Conservation (phyloP, 2,797 vertebrate species). For the Chrosomus eos region DNA sequence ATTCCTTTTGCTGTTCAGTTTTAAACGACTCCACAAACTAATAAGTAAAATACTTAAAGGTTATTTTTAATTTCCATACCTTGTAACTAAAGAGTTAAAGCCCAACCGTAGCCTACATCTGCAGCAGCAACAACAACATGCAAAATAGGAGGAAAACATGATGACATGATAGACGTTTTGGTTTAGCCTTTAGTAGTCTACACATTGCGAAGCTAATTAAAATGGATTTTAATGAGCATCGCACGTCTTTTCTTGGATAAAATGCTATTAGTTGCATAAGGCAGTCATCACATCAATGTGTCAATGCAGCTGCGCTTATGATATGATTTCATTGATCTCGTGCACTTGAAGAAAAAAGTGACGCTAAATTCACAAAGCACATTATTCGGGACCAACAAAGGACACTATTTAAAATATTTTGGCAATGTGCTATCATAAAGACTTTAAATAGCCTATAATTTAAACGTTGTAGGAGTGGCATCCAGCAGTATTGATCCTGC, state of each 20-base stretch:
- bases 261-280: background rate
- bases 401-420: background rate
- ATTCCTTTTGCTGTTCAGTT: background rate
- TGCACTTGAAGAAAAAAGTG: slow-evolving; percentile 5
- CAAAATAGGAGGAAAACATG: slow-evolving; percentile 24
- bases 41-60: background rate
- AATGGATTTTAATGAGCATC: background rate
- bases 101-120: slow-evolving; percentile 25
- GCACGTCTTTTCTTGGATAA: background rate
- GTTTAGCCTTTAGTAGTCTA: background rate
- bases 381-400: background rate
- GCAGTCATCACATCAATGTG: background rate
- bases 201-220: background rate
- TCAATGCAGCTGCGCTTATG: slow-evolving; percentile 27
- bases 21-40: background rate
- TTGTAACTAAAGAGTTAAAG: slow-evolving; percentile 48
- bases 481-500: slow-evolving; percentile 25
- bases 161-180: slow-evolving; percentile 8
- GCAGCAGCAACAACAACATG: slow-evolving; percentile 29
- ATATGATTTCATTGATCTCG: slow-evolving; percentile 13
- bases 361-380: background rate
- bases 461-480: slow-evolving; percentile 33
- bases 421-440: background rate
- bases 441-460: slow-evolving; percentile 12
- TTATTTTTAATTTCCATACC: slow-evolving; percentile 11